A percentile compares a stretch with the other conserved stretches of the same genome.
These are phyloP conservation scores for Carcharodon carcharias DNA, from an alignment of 2,797 vertebrate genomes.

Conservation along the genomic window DNA sequence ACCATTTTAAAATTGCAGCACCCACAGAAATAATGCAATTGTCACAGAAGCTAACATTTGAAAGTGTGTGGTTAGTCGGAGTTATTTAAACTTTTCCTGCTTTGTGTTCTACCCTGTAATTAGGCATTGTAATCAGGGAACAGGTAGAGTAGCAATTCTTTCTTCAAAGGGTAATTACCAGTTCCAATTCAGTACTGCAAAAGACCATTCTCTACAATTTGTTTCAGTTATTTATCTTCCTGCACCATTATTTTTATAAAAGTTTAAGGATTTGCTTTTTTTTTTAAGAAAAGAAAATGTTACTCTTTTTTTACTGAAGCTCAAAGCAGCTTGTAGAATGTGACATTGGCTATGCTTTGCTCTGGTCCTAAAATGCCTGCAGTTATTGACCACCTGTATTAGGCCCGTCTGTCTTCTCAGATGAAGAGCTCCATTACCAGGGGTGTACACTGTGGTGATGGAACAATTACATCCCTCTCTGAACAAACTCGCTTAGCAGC, in stretches of 20 bases:
- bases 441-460: too few species aligned
- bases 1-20: neutral
- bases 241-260: neutral
- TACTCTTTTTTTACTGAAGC: neutral
- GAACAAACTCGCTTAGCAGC: neutral
- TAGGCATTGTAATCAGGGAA: neutral
- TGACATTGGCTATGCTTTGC: neutral
- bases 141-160: neutral
- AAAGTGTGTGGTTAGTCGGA: neutral
- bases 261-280: neutral
- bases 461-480: neutral
- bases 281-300: neutral
- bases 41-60: conserved; percentile 20
- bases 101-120: neutral
- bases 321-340: neutral
- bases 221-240: neutral
- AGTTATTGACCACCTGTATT: neutral
- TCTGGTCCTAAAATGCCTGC: neutral
- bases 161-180: neutral
- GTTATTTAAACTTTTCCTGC: conserved; percentile 6
- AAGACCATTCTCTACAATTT: neutral
- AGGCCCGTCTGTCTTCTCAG: too few species aligned
- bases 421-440: too few species aligned
- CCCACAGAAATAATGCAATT: conserved; percentile 9
- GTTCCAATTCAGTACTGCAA: neutral